A percentile compares a stretch with the other conserved stretches of the same genome.
These are phyloP conservation scores for Zophobas morio DNA, from an alignment of 1,140 invertebrate species.

Conservation along the genomic window DNA sequence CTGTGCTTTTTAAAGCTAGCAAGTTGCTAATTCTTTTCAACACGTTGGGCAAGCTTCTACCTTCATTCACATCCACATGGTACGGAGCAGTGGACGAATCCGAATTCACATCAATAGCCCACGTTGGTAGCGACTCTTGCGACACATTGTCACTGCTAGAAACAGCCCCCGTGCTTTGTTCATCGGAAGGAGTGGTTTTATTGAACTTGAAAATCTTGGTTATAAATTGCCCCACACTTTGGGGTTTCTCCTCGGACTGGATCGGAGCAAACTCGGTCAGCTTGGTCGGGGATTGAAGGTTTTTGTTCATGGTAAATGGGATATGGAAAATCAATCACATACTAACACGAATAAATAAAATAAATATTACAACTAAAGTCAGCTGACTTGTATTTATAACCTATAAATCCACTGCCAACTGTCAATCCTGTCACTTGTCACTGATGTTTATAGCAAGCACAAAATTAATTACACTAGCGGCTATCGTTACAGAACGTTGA, in stretches of 20 bases:
- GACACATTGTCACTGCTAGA: conserved; percentile 51
- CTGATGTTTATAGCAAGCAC: neutral
- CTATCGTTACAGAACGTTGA: conserved; percentile 3
- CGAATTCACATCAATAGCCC: conserved; percentile 57
- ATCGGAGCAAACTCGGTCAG: conserved; percentile 84
- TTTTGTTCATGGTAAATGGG: conserved; percentile 71
- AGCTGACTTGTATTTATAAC: conserved; percentile 35
- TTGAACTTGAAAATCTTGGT: conserved; percentile 74
- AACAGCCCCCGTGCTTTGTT: conserved; percentile 9
- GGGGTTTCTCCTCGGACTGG: conserved; percentile 75
- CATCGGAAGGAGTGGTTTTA: conserved; percentile 49
- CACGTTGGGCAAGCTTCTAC: conserved; percentile 84
- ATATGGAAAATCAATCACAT: conserved; percentile 18
- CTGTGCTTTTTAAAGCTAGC: conserved; percentile 80
- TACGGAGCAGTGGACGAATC: conserved; percentile 53
- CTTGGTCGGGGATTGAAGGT: conserved; percentile 78
- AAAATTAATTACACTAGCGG: neutral
- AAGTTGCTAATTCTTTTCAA: conserved; percentile 85
- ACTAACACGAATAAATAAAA: conserved; percentile 6
- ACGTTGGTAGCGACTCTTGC: conserved; percentile 59
- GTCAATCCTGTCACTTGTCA: neutral
- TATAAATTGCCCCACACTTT: conserved; percentile 72
- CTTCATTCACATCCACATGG: conserved; percentile 71
- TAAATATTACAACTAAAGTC: conserved; percentile 22
- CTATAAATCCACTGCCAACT: conserved; percentile 19